Conservation (phyloP, 2,888 invertebrate species). For the Platycnemis pennipes region DNA sequence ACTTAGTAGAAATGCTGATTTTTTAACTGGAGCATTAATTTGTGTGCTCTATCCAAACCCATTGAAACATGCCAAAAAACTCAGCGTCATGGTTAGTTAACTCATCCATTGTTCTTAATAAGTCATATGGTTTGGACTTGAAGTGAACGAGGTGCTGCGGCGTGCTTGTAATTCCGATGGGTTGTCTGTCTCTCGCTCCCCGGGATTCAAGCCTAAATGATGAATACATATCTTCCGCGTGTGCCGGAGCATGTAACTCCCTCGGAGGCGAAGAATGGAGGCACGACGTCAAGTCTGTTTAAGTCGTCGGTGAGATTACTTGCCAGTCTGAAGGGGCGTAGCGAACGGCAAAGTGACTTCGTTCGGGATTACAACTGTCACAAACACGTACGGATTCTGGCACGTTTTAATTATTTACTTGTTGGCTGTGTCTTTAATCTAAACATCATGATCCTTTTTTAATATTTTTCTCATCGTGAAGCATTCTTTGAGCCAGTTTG, state of each 20-base stretch:
- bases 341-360: neutral
- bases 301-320: neutral
- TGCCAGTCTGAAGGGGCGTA: neutral
- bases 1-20: too few species aligned
- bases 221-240: neutral
- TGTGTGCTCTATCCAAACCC: too few species aligned
- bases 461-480: too few species aligned
- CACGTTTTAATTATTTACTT: neutral
- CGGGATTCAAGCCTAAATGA: neutral
- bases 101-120: too few species aligned
- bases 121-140: too few species aligned
- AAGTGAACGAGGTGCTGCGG: neutral
- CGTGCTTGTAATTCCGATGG: neutral
- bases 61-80: too few species aligned
- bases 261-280: neutral
- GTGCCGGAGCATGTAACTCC: neutral
- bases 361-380: neutral
- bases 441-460: too few species aligned
- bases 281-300: neutral
- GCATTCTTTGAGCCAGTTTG: too few species aligned
- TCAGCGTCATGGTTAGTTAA: too few species aligned
- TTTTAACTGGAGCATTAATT: too few species aligned
- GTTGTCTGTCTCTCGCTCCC: neutral
- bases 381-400: neutral
- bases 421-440: too few species aligned